These are phyloP conservation scores for Chamaetylas fuelleborni DNA, from an alignment of 2,113 vertebrate species.

Conservation along the genomic window DNA sequence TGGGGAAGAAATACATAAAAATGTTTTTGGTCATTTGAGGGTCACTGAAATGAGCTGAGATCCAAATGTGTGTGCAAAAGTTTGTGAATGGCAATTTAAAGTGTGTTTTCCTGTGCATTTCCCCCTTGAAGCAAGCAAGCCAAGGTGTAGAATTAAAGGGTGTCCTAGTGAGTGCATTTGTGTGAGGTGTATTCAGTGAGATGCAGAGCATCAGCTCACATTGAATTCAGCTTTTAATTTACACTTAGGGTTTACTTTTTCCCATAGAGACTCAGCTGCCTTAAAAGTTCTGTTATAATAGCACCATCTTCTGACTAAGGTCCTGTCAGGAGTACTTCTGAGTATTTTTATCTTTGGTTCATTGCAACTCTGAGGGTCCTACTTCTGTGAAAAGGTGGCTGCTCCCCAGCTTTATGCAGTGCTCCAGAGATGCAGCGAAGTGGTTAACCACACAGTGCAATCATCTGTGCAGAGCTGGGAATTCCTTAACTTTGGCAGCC, in stretches of 20 bases:
- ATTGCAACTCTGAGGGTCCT: not conserved
- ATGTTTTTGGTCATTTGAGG: not conserved
- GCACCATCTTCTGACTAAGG: conserved; percentile 36
- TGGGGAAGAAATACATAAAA: not conserved
- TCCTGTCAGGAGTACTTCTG: not conserved
- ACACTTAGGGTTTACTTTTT: not conserved
- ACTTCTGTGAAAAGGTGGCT: not conserved
- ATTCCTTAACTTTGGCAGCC: not conserved
- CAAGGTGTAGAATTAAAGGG: not conserved
- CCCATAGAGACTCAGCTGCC: not conserved
- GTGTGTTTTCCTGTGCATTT: not conserved
- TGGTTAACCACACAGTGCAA: not conserved
- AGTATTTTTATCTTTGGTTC: not conserved
- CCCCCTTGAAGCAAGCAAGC: not conserved
- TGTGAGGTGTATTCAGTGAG: not conserved
- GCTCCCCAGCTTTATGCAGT: not conserved
- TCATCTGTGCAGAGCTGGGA: not conserved
- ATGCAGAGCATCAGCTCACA: not conserved
- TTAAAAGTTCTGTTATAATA: conserved; percentile 12
- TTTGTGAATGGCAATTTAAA: not conserved
- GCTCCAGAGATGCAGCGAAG: not conserved
- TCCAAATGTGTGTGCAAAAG: not conserved
- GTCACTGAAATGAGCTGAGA: not conserved
- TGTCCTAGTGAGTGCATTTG: not conserved
- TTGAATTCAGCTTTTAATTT: not conserved